phyloP scores from a whole-genome alignment of 2,797 vertebrate genomes.

The Chaunax sp. region DNA sequence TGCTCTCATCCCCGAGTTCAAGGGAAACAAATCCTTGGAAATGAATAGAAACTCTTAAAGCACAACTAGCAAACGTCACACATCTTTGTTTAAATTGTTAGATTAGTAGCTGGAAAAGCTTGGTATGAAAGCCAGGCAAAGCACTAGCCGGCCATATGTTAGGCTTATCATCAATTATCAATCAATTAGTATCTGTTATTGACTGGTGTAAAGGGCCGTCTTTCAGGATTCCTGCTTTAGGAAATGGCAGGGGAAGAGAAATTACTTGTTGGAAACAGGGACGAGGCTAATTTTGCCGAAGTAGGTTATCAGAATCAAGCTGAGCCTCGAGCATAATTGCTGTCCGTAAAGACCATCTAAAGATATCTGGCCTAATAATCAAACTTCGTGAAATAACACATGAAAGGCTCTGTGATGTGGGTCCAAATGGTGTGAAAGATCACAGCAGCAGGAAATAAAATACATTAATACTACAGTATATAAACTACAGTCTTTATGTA shows the following conservation, averaged over 20 bases:
- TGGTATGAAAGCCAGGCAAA: too few species aligned
- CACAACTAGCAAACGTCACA: not conserved
- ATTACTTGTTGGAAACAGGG: conserved; percentile 27
- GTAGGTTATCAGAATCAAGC: conserved; percentile 72
- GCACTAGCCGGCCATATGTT: too few species aligned
- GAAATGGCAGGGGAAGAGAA: conserved; percentile 31
- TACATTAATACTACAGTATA: not conserved
- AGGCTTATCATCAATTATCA: not conserved
- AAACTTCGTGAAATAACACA: conserved; percentile 35
- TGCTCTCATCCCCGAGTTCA: conserved; percentile 5
- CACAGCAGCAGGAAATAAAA: not conserved
- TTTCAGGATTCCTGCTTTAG: conserved; percentile 10
- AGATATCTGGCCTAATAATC: conserved; percentile 74
- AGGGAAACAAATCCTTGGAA: conserved; percentile 13
- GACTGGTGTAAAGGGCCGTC: conserved; percentile 4
- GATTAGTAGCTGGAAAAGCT: conserved; percentile 17
- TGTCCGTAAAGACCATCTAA: conserved; percentile 60
- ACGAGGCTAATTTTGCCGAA: conserved; percentile 64
- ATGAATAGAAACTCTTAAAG: not conserved
- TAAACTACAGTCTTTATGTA: not conserved
- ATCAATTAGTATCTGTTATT: conserved; percentile 20
- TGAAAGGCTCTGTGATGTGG: not conserved
- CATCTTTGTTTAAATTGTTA: not conserved
- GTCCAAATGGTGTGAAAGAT: not conserved
- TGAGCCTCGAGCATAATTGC: conserved; percentile 63